Conservation (phyloP, 2,888 invertebrate species). For the Prosapia bicincta region DNA sequence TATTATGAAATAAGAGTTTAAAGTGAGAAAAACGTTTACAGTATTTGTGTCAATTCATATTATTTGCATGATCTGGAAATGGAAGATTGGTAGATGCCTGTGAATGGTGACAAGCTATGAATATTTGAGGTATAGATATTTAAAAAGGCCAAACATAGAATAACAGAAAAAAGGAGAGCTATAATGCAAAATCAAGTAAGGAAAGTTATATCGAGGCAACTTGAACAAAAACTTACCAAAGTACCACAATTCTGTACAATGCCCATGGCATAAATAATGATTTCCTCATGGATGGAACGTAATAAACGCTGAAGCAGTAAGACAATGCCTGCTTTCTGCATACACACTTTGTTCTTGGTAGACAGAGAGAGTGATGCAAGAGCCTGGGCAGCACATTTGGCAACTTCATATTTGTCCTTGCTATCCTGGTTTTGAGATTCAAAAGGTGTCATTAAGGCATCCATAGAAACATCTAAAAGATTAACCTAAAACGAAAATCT, state of each 20-base stretch:
- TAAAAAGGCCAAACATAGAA: no score
- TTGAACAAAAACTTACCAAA: conserved; percentile 59
- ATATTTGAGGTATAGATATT: no score
- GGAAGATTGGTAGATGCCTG: no score
- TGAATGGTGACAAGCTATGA: no score
- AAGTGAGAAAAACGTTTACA: no score
- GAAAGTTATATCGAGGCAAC: no score
- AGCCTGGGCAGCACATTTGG: conserved; percentile 77
- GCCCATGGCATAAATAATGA: conserved; percentile 85
- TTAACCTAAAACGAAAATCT: conserved; percentile 28
- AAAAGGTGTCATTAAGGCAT: conserved; percentile 26
- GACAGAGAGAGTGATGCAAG: conserved; percentile 85
- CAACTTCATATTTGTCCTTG: conserved; percentile 55
- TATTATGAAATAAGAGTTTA: no score
- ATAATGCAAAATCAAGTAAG: no score
- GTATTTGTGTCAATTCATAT: no score
- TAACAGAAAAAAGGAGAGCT: no score
- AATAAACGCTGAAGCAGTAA: conserved; percentile 56
- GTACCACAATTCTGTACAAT: conserved; percentile 80
- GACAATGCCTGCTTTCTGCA: conserved; percentile 74
- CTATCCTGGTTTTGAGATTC: conserved; percentile 17
- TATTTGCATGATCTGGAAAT: no score
- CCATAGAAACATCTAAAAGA: conserved; percentile 30
- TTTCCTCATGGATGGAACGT: conserved; percentile 67
- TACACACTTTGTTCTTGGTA: conserved; percentile 71